Conservation (phyloP, 37 sponge, comb jelly and placozoan genomes). For the Ephydatia muelleri region DNA sequence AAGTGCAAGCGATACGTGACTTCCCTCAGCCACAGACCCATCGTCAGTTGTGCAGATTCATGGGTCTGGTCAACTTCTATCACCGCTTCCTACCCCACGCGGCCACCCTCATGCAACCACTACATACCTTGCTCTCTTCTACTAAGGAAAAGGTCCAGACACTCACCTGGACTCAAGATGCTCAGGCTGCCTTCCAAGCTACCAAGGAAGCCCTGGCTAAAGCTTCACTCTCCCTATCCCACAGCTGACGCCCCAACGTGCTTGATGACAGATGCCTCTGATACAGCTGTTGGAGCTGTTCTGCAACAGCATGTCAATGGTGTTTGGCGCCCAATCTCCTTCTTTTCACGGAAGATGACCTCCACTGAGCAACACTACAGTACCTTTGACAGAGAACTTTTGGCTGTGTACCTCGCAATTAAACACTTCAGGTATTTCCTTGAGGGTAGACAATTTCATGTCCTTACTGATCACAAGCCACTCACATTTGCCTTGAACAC, state of each 20-base stretch:
- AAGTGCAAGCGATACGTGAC: slow-evolving; percentile 33
- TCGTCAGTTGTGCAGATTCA: slow-evolving; percentile 42
- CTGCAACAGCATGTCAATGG: slow-evolving; percentile 6
- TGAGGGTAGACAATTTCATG: slow-evolving; percentile 36
- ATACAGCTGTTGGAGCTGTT: slow-evolving; percentile 48
- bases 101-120: slow-evolving; percentile 39
- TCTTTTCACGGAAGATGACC: slow-evolving; percentile 53
- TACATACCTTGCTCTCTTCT: slow-evolving; percentile 23
- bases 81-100: slow-evolving; percentile 52
- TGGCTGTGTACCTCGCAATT: slow-evolving; percentile 34
- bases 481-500: slow-evolving; percentile 23
- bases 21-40: slow-evolving; percentile 40
- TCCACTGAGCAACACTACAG: slow-evolving; percentile 45
- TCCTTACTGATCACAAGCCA: slow-evolving; percentile 46
- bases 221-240: slow-evolving; percentile 54
- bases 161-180: slow-evolving; percentile 19
- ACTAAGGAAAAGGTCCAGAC: background rate
- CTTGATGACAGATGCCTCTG: slow-evolving; percentile 70
- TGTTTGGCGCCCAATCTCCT: slow-evolving; percentile 60
- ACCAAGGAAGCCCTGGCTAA: slow-evolving; percentile 51
- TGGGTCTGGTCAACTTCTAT: slow-evolving; percentile 65
- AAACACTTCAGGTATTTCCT: slow-evolving; percentile 48
- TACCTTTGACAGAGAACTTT: slow-evolving; percentile 50
- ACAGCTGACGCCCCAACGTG: slow-evolving; percentile 41
- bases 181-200: slow-evolving; percentile 29